Percentiles rank a stretch among this genome's conserved stretches.
Conservation (phyloP, 2,113 vertebrate species). For the Speoplatyrhinus poulsoni region DNA sequence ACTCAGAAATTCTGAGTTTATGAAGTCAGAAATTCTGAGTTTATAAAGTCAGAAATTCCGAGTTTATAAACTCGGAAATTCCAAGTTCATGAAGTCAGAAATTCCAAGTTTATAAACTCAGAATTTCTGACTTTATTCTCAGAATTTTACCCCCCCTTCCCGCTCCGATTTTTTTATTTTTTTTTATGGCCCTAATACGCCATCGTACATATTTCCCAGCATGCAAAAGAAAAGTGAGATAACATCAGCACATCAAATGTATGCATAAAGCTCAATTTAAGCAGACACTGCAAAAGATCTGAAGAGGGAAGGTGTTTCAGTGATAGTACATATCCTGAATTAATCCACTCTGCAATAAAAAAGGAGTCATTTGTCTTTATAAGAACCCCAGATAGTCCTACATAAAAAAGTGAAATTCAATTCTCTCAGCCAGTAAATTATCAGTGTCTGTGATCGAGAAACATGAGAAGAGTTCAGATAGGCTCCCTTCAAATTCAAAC, state of each 20-base stretch:
- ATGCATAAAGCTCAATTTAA: constrained; percentile 40
- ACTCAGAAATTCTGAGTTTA: too few species aligned
- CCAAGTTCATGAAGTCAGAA: too few species aligned
- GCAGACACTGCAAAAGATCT: constrained; percentile 44
- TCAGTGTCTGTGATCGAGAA: constrained; percentile 13
- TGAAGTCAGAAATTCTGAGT: too few species aligned
- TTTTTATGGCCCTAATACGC: too few species aligned
- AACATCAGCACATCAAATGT: constrained; percentile 48
- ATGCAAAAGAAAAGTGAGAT: constrained; percentile 23
- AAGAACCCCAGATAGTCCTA: constrained; percentile 25
- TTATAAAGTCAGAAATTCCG: too few species aligned
- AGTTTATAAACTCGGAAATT: too few species aligned
- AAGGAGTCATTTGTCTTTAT: constrained; percentile 36
- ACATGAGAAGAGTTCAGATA: constrained; percentile 1
- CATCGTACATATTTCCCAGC: constrained; percentile 19
- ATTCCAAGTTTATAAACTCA: too few species aligned
- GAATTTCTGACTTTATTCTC: too few species aligned
- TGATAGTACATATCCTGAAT: constrained; percentile 29
- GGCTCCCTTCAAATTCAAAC: constrained; percentile 13
- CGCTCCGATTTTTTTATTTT: too few species aligned
- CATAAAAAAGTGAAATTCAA: constrained; percentile 15
- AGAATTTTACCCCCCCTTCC: too few species aligned
- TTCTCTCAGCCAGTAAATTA: constrained; percentile 29
- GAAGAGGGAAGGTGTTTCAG: constrained; percentile 36
- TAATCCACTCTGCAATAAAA: constrained; percentile 45